Conservation (phyloP, 2,797 vertebrate genomes). For the Darevskia nairensis region DNA sequence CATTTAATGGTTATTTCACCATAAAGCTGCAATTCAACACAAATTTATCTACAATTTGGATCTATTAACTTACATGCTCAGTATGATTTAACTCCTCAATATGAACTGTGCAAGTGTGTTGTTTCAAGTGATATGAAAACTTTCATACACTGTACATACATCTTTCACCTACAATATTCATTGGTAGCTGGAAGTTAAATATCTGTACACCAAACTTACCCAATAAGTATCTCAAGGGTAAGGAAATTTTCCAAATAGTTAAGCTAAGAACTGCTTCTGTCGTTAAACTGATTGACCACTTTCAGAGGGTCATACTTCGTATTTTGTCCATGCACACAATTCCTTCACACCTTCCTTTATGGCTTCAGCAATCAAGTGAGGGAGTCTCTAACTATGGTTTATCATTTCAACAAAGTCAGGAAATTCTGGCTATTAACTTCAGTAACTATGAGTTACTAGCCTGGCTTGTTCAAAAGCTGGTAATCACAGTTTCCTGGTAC, state of each 20-base stretch:
- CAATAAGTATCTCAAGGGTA: constrained; percentile 13
- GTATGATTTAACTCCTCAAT: not conserved
- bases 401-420: not conserved
- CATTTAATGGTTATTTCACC: not conserved
- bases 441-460: not conserved
- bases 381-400: not conserved
- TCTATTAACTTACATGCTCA: not conserved
- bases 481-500: not conserved
- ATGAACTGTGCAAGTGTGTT: not conserved
- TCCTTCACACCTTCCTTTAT: not conserved
- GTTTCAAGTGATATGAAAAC: not conserved
- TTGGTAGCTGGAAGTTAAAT: not conserved
- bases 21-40: not conserved
- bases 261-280: constrained; percentile 2
- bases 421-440: not conserved
- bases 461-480: not conserved
- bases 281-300: not conserved
- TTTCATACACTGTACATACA: not conserved
- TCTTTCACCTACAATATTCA: too few relatives aligned
- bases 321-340: not conserved
- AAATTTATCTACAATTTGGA: not conserved
- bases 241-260: not conserved
- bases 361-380: not conserved
- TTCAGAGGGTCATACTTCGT: not conserved
- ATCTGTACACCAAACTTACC: not conserved